A percentile compares a stretch with the other conserved stretches of the same genome.
Conservation (phyloP, 2,113 vertebrate genomes). For the Pao palembangensis region DNA sequence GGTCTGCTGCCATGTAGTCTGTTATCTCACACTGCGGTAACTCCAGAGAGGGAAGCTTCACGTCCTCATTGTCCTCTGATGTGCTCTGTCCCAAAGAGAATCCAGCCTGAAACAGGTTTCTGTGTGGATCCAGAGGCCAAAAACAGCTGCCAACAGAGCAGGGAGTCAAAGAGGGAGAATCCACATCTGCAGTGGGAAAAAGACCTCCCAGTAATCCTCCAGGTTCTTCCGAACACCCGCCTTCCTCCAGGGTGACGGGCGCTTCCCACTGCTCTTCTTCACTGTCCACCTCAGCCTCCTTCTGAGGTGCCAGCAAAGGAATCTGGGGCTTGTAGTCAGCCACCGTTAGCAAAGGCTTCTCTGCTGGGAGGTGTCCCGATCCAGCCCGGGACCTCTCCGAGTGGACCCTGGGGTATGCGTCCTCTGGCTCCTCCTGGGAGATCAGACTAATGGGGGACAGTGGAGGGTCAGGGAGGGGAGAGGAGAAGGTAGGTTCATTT, state of each 20-base stretch:
- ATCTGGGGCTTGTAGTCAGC: constrained; percentile 62
- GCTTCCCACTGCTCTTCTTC: constrained; percentile 10
- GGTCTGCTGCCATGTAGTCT: constrained; percentile 20
- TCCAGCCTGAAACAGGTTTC: background rate
- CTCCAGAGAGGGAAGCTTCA: constrained; percentile 7
- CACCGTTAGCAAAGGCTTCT: constrained; percentile 9
- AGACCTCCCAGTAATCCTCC: constrained; percentile 33
- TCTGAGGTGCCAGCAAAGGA: background rate
- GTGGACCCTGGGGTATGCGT: constrained; percentile 43
- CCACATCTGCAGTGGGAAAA: constrained; percentile 26
- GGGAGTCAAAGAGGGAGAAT: constrained; percentile 16
- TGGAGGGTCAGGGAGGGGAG: constrained; percentile 60
- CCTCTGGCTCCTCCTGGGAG: constrained; percentile 35
- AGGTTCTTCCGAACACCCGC: background rate
- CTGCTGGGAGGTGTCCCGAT: background rate
- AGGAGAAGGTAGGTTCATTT: constrained; percentile 33
- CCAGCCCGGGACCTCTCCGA: background rate
- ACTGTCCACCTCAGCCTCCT: constrained; percentile 23
- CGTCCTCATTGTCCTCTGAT: background rate
- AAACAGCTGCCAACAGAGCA: constrained; percentile 9
- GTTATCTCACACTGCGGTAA: constrained; percentile 29
- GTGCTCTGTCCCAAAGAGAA: background rate
- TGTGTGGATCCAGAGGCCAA: constrained; percentile 11
- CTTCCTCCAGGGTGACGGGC: background rate
- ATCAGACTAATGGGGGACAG: constrained; percentile 65